These are phyloP conservation scores for Amblyopsis hoosieri DNA, from an alignment of 2,797 vertebrate species.

Conservation along the genomic window DNA sequence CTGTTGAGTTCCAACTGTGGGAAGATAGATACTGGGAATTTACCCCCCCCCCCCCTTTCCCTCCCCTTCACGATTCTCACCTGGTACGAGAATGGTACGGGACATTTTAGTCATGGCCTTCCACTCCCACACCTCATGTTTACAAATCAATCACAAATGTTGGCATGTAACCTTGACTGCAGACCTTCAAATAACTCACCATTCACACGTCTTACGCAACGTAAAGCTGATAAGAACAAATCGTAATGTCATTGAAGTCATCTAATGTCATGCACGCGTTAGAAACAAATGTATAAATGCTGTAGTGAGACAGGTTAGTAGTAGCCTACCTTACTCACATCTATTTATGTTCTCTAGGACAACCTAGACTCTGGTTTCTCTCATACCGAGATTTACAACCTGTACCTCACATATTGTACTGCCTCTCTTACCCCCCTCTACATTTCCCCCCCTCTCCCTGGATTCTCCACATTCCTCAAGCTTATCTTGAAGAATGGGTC, in stretches of 20 bases:
- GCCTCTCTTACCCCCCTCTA: slow-evolving; percentile 42
- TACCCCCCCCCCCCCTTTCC: background rate
- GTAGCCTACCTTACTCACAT: background rate
- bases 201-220: slow-evolving; percentile 24
- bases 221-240: slow-evolving; percentile 32
- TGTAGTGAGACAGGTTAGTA: slow-evolving; percentile 26
- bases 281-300: slow-evolving; percentile 15
- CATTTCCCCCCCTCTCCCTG: slow-evolving; percentile 48
- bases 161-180: slow-evolving; percentile 14
- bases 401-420: slow-evolving; percentile 62
- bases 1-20: slow-evolving; percentile 57
- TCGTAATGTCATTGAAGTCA: background rate
- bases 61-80: slow-evolving; percentile 41
- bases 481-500: slow-evolving; percentile 85
- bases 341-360: slow-evolving; percentile 17
- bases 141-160: slow-evolving; percentile 18
- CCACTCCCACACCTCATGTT: slow-evolving; percentile 19
- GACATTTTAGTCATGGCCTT: slow-evolving; percentile 53
- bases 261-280: background rate
- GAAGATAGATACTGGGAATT: slow-evolving; percentile 32
- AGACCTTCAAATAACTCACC: slow-evolving; percentile 37
- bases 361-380: slow-evolving; percentile 49
- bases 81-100: slow-evolving; percentile 55
- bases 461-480: slow-evolving; percentile 85
- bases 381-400: slow-evolving; percentile 67